Evolutionary conservation across 1,140 invertebrate species (phyloP).

Genomic region (Trichonephila clavata): DNA sequence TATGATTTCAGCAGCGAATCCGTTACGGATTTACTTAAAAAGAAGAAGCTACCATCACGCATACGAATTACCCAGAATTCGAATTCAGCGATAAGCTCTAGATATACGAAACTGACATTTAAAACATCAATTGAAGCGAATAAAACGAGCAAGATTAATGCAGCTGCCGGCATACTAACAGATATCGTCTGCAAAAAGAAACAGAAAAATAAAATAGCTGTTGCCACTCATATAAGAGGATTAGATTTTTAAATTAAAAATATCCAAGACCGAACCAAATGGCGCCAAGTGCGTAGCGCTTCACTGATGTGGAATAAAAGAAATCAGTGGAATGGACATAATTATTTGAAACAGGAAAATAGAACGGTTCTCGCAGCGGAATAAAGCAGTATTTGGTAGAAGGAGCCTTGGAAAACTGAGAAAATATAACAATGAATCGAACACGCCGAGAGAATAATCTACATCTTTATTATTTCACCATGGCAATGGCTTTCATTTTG

Average conservation of each 20-base stretch:
- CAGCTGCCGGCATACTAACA: neutral
- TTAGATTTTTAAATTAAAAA: conserved; percentile 37
- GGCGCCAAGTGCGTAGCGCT: neutral
- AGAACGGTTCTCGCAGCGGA: neutral
- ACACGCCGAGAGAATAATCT: too few species aligned
- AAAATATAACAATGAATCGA: too few species aligned
- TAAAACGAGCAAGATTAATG: neutral
- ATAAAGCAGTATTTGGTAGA: neutral
- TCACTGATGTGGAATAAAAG: neutral
- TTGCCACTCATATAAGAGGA: neutral
- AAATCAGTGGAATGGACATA: neutral
- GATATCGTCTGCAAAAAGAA: neutral
- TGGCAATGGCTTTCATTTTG: too few species aligned
- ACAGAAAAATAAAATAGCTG: neutral
- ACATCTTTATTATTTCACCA: too few species aligned
- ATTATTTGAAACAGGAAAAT: neutral
- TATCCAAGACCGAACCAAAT: neutral
- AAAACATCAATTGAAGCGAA: neutral
- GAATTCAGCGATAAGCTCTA: neutral
- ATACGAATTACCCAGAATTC: neutral
- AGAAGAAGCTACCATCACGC: neutral
- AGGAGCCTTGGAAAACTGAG: neutral
- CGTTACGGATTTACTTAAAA: neutral
- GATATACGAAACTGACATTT: neutral
- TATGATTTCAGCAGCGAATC: neutral